Conservation (phyloP, 1,140 invertebrate genomes). For the Drosophila pandora region DNA sequence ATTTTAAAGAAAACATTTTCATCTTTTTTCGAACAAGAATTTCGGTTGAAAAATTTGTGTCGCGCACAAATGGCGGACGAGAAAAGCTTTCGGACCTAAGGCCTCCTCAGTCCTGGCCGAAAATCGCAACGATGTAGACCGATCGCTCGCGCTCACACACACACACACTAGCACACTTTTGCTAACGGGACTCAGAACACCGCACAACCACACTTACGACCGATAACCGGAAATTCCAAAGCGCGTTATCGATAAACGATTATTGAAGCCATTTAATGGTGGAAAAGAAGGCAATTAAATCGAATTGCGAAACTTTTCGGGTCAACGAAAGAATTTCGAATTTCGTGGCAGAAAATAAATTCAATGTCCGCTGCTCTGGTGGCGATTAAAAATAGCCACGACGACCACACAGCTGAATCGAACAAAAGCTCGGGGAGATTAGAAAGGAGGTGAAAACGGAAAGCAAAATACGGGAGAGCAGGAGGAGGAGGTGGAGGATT, state of each 20-base stretch:
- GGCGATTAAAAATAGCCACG: slow-evolving; percentile 77
- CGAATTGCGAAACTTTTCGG: slow-evolving; percentile 30
- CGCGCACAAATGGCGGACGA: slow-evolving; percentile 53
- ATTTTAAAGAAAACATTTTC: slow-evolving; percentile 80
- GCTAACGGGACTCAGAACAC: neutral
- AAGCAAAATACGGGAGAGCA: slow-evolving; percentile 4
- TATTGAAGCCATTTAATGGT: neutral
- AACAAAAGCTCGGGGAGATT: slow-evolving; percentile 50
- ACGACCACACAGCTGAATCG: slow-evolving; percentile 61
- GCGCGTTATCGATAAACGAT: slow-evolving; percentile 36
- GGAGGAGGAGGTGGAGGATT: slow-evolving; percentile 22
- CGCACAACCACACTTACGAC: neutral
- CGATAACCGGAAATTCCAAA: slow-evolving; percentile 8
- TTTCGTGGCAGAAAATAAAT: slow-evolving; percentile 69
- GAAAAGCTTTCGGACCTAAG: slow-evolving; percentile 69
- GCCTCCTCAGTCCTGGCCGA: slow-evolving; percentile 83
- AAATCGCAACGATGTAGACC: slow-evolving; percentile 82
- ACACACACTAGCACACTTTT: slow-evolving; percentile 1
- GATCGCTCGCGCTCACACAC: slow-evolving; percentile 40
- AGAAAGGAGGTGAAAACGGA: slow-evolving; percentile 16
- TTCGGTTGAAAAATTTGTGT: slow-evolving; percentile 70
- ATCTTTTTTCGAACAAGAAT: slow-evolving; percentile 71
- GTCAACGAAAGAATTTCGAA: slow-evolving; percentile 41
- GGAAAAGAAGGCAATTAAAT: neutral
- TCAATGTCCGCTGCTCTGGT: slow-evolving; percentile 72